A percentile compares a stretch with the other conserved stretches of the same genome.
phyloP scores from a whole-genome alignment of 2,888 invertebrate species.

The Drosophila borborema region DNA sequence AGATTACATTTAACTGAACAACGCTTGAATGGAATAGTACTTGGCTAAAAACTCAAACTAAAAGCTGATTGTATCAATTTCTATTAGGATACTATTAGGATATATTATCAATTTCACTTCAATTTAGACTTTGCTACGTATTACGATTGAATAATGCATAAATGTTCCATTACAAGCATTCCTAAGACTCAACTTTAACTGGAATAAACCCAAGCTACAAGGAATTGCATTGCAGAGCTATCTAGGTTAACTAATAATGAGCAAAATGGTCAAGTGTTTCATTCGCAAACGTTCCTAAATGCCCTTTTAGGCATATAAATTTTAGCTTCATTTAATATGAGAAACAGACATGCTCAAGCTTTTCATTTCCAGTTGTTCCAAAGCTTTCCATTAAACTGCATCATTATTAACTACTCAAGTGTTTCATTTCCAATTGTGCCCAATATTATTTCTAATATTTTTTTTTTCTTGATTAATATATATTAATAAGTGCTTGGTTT shows the following conservation, averaged over 20 bases:
- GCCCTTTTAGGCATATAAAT: not conserved
- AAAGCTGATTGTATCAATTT: not conserved
- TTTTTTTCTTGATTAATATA: not conserved
- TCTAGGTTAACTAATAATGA: no score
- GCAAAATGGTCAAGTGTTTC: not conserved
- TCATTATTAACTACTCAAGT: not conserved
- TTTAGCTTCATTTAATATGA: not conserved
- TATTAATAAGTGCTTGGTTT: constrained; percentile 6
- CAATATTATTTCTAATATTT: not conserved
- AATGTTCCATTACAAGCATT: not conserved
- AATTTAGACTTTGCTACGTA: not conserved
- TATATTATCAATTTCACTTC: not conserved
- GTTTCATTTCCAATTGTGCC: not conserved
- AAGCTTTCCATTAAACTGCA: no score
- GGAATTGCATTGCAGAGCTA: not conserved
- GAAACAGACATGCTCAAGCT: no score
- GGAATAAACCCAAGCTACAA: not conserved
- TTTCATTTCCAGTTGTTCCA: not conserved
- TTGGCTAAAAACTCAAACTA: not conserved
- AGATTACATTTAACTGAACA: not conserved
- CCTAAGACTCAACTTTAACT: not conserved
- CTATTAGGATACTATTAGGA: no score
- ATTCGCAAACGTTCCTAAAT: not conserved
- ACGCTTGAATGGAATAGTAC: not conserved
- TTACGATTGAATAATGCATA: not conserved